Evolutionary conservation across 2,888 invertebrate genomes (phyloP), one percentile per base, ranked within the genome.

Genomic region (Fragum fragum): DNA sequence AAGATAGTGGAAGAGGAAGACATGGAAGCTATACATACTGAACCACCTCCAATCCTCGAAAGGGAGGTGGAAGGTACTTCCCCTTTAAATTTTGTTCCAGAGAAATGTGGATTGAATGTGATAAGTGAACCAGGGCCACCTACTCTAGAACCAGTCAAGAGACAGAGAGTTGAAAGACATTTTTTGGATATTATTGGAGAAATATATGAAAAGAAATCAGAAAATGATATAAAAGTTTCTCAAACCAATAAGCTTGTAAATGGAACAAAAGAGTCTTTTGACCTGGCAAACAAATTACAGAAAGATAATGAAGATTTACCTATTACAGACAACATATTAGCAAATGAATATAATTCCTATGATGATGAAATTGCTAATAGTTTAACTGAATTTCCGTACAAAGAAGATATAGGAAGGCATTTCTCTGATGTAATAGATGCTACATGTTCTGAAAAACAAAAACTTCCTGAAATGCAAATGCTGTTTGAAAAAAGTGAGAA

Each of bases 121-220:
- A 7, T n/a, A n/a, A 39, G 26, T 7, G 53, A 55, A 14, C 52
- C 71, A 53, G 74, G 70, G n/a, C 82, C 82, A 55, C 82, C 82
- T 26, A 21, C 61, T 3, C 63, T 83, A 18, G 70, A 73, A 73
- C 82, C 76, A 9, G 78, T 29, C 32, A 73, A 42, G 42, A 82
- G 81, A 68, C 47, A 36, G 18, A 53, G 55, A 42, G 28, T 52
- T 39, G 86, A 87, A 69, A 82, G 87, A 77, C 87, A 87, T 83
- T 87, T 87, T 68, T 70, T 83, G 21, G 87, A 87, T 73, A 73
- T 84, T 52, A 75, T 86, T 55, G 79, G 68, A 26, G 47, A 57
- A 21, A 72, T 76, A 7, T 39, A 32, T 57, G 61, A 52, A 59
- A 39, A 72, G 32, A 57, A 66, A 57, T 2, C 39, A 18, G 16